Conservation (phyloP, 2,888 invertebrate species). For the Pristionchus fissidentatus region DNA sequence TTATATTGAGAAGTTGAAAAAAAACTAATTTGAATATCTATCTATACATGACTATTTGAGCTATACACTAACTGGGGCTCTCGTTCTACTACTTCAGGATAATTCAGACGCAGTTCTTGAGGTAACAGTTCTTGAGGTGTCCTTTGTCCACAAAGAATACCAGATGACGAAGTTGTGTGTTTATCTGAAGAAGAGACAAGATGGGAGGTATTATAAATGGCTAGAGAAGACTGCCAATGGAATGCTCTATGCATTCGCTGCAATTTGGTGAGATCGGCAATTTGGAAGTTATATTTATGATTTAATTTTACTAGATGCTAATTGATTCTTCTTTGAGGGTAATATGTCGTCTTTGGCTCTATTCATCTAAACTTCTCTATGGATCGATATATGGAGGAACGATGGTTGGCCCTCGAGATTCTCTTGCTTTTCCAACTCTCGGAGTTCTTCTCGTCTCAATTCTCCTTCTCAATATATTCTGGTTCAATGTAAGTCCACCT, state of each 20-base stretch:
- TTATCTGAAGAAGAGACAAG: constrained; percentile 65
- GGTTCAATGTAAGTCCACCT: constrained; percentile 65
- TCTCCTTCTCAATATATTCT: constrained; percentile 67
- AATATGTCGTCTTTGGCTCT: constrained; percentile 67
- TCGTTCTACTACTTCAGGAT: constrained; percentile 69
- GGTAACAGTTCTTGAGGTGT: neutral
- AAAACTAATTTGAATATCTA: neutral
- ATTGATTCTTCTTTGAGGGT: constrained; percentile 50
- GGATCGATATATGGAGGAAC: constrained; percentile 67
- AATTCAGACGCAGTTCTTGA: constrained; percentile 68
- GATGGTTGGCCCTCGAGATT: constrained; percentile 65
- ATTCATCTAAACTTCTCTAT: constrained; percentile 65
- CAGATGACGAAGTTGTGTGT: constrained; percentile 65
- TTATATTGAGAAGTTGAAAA: constrained; percentile 59
- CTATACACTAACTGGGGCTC: constrained; percentile 64
- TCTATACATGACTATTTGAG: constrained; percentile 49
- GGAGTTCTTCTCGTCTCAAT: constrained; percentile 65
- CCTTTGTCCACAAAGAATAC: neutral
- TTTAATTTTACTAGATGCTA: neutral
- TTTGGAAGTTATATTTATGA: neutral
- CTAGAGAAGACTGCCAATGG: constrained; percentile 62
- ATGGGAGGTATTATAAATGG: constrained; percentile 61
- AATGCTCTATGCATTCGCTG: constrained; percentile 64
- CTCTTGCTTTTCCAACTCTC: constrained; percentile 63
- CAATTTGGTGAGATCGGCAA: constrained; percentile 57